phyloP scores from a whole-genome alignment of 2,113 vertebrate genomes.

The Bubo bubo region DNA sequence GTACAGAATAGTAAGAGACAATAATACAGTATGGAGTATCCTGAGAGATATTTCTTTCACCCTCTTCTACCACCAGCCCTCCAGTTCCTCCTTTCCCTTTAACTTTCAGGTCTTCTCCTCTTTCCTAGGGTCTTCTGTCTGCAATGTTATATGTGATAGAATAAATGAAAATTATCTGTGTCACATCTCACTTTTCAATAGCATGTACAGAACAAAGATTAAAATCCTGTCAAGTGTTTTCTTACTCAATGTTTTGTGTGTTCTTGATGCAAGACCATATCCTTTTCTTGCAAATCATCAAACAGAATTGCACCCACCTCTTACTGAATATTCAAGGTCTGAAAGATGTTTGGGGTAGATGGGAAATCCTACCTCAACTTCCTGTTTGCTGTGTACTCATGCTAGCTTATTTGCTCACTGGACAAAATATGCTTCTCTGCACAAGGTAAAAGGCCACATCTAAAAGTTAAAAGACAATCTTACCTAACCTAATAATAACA shows the following conservation, averaged over 20 bases:
- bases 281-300: background rate
- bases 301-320: background rate
- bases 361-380: background rate
- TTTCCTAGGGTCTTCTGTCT: background rate
- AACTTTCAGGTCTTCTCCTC: background rate
- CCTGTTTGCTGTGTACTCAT: background rate
- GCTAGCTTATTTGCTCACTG: background rate
- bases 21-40: background rate
- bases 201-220: background rate
- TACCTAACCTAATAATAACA: background rate
- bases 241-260: background rate
- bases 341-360: background rate
- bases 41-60: background rate
- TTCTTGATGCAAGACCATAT: background rate
- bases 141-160: background rate
- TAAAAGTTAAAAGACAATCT: background rate
- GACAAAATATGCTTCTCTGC: background rate
- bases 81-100: background rate
- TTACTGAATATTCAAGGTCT: background rate
- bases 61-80: background rate
- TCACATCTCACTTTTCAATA: background rate
- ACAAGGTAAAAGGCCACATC: background rate
- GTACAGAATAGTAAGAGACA: background rate
- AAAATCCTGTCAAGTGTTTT: background rate
- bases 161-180: background rate